Evolutionary conservation across 2,797 vertebrate genomes (phyloP), one percentile per base, ranked within the genome.

Genomic region (Paratrypauchen microcephalus): DNA sequence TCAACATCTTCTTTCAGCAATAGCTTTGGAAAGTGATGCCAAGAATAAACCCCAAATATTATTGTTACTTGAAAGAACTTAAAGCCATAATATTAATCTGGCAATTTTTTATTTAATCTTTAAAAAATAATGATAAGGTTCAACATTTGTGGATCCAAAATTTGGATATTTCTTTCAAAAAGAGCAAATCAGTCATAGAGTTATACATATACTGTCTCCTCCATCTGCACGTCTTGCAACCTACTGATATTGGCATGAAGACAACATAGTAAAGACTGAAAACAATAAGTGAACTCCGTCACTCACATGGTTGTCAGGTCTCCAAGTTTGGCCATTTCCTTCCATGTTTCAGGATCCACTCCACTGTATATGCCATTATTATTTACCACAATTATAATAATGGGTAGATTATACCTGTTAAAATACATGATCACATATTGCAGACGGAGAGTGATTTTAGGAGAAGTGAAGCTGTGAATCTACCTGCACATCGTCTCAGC

Each of bases 291-390:
- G 41, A 0, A 3, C 7, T 18, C 52, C 5, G 55, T 18, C 23
- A 90, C 93, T 95, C 85, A 99, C 98, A 92, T 63, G 18, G 81
- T 77, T 58, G 93, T 86, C 83, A 95, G 89, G 77, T 97, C 95
- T 76, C 94, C 95, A 89, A 91, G 89, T 78, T 94, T 92, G 65
- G 90, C 71, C 88, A 96, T 91, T 81, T 93, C 89, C 69, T 91
- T 93, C 98, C 97, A 99, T 0, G 92, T 88, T 52, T 94, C 89
- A 66, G 83, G 58, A 90, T 96, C 93, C 57, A 98, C 76, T 64
- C 98, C 98, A 64, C 93, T 95, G 86, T 99, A 99, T 87, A 99
- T 99, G 5, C 98, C 98, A 65, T 98, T 99, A 85, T 99, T 99
- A 84, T 99, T 99, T n/a, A 99, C 92, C 41, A 99, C 70, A 0